Base-by-base conservation (phyloP, 2,888 invertebrate genomes). In the Esperia sulphurella region DNA sequence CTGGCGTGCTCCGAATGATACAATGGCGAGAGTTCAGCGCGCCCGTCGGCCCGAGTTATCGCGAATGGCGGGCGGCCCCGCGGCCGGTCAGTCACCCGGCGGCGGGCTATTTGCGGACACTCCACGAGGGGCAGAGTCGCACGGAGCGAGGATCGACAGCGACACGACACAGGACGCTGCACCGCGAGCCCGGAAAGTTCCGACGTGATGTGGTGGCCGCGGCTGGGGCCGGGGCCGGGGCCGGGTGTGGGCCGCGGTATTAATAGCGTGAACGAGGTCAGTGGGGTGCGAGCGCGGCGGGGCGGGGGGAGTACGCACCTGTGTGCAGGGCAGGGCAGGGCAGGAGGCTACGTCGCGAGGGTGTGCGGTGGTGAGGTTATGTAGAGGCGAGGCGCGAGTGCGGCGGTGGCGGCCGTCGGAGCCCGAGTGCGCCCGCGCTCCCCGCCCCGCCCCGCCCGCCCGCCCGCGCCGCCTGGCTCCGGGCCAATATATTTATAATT, bases 361-460 rank as follows among this genome's bases (percentile, higher is more conserved):
- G 9, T 8, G 40, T 14, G 14, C 40, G 40, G 3, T 14, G 8
- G 37, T 30, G 38, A 31, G 8, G 37, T 30, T 30, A 39, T 42
- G 44, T 31, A 40, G 41, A 40, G 41, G 45, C 38, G 38, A n/a
- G n/a, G 14, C 48, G 49, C 10, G 45, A 41, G 41, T 8, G 30
- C 13, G 42, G 28, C 0, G 28, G n/a, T 12, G 38, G 31, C 31
- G 31, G 10, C 40, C 43, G 35, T 3, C 45, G 45, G 48, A 45
- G 48, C 12, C 40, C 9, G 29, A 9, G 48, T n/a, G n/a, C 38
- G n/a, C 21, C 21, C 21, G 21, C 14, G 43, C 43, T 14, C 9
- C 45, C 45, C 45, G 45, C 48, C 12, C 40, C 12, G 29, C 10
- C 45, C 51, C 48, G 48, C 48, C 29, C 43, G 41, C 37, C 41